phyloP scores from a whole-genome alignment of 2,113 vertebrate genomes.

The Rhea pennata region DNA sequence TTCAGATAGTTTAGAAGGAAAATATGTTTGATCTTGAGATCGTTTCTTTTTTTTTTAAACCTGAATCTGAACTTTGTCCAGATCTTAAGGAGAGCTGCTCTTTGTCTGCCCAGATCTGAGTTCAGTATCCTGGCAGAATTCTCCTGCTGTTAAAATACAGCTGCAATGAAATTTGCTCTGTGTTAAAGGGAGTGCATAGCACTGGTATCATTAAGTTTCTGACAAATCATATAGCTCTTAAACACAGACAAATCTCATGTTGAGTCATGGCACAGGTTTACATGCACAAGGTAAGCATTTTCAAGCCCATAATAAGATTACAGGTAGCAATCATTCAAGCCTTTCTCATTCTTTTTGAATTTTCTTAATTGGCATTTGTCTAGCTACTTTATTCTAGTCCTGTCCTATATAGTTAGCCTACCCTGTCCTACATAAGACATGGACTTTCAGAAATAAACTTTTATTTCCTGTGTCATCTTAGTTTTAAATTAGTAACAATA shows the following conservation, averaged over 20 bases:
- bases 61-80: neutral
- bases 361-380: neutral
- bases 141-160: neutral
- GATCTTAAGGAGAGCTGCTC: neutral
- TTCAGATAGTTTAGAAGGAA: neutral
- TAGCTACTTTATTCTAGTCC: neutral
- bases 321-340: neutral
- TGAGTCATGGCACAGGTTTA: neutral
- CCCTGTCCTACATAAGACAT: neutral
- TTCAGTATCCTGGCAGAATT: neutral
- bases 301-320: constrained; percentile 4
- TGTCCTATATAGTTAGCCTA: too few species aligned
- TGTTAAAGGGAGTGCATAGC: neutral
- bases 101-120: neutral
- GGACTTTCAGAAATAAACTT: neutral
- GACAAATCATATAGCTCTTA: neutral
- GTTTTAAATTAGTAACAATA: neutral
- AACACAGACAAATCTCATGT: neutral
- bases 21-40: neutral
- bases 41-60: neutral
- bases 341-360: neutral
- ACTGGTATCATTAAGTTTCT: neutral
- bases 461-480: neutral
- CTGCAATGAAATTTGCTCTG: neutral
- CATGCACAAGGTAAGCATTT: neutral